phyloP scores from a whole-genome alignment of 2,797 vertebrate genomes.

The Acestrorhynchus altus region DNA sequence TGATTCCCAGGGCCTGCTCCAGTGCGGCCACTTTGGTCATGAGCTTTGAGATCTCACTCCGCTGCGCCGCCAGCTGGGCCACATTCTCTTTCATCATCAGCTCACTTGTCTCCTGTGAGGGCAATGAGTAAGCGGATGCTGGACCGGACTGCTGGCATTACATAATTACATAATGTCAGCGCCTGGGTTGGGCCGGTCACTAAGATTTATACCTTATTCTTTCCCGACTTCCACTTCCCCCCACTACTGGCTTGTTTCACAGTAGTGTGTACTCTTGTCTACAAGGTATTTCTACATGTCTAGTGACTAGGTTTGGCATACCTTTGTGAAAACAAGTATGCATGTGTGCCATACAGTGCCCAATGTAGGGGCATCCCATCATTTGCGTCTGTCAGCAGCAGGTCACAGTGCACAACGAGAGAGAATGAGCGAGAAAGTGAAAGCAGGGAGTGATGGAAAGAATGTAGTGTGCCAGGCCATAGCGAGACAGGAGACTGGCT shows the following conservation, averaged over 20 bases:
- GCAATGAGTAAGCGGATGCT: background rate
- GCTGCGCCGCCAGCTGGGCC: slow-evolving; percentile 76
- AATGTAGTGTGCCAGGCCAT: slow-evolving; percentile 72
- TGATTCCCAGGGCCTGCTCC: slow-evolving; percentile 71
- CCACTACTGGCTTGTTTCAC: background rate
- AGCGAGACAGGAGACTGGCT: slow-evolving; percentile 74
- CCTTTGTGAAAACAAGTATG: slow-evolving; percentile 12
- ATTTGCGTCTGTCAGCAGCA: slow-evolving; percentile 44
- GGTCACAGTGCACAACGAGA: slow-evolving; percentile 35
- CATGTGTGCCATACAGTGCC: slow-evolving; percentile 5
- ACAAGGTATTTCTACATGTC: slow-evolving; percentile 3
- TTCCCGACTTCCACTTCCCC: background rate
- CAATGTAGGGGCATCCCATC: slow-evolving; percentile 14
- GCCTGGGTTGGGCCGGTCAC: background rate
- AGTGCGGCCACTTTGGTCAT: slow-evolving; percentile 73
- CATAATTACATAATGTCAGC: slow-evolving; percentile 17
- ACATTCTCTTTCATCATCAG: slow-evolving; percentile 78
- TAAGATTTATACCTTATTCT: background rate
- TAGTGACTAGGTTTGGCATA: slow-evolving; percentile 15
- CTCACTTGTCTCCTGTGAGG: slow-evolving; percentile 79
- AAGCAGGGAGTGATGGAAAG: slow-evolving; percentile 73
- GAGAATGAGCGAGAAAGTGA: slow-evolving; percentile 44
- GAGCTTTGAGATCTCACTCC: slow-evolving; percentile 72
- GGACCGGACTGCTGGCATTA: background rate
- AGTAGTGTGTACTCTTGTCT: background rate